Conservation (phyloP, 30 jellyfish, hydroid and myxozoan genomes). For the Pelagia noctiluca region DNA sequence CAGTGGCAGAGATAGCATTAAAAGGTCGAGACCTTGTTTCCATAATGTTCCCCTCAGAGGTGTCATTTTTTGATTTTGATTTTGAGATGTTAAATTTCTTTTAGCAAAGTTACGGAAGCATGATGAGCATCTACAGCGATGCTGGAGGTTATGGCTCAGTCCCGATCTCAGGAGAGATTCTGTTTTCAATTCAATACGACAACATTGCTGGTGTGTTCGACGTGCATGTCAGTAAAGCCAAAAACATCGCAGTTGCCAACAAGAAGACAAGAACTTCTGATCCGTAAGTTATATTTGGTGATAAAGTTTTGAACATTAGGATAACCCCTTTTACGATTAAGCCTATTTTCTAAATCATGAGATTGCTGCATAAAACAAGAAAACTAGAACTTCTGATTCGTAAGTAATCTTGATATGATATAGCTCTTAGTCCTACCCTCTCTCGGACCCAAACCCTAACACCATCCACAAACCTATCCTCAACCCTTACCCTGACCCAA, state of each 20-base stretch:
- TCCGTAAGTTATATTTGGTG: slow-evolving; percentile 78
- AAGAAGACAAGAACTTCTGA: slow-evolving; percentile 84
- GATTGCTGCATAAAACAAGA: too few relatives aligned
- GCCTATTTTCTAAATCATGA: background rate
- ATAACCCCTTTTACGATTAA: background rate
- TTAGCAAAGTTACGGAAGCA: slow-evolving; percentile 95
- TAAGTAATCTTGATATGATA: too few relatives aligned
- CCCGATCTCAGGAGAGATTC: slow-evolving; percentile 91
- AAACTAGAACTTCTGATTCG: too few relatives aligned
- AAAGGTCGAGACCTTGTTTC: too few relatives aligned
- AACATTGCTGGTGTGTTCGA: slow-evolving; percentile 93
- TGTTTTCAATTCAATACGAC: slow-evolving; percentile 88
- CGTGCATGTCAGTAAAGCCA: slow-evolving; percentile 85
- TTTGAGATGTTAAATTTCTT: background rate
- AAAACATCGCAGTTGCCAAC: slow-evolving; percentile 93
- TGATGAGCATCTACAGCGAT: slow-evolving; percentile 92
- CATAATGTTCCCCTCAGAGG: too few relatives aligned
- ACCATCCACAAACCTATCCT: too few relatives aligned
- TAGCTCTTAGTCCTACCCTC: too few relatives aligned
- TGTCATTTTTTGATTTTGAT: too few relatives aligned
- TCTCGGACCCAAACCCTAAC: too few relatives aligned
- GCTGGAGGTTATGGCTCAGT: slow-evolving; percentile 94
- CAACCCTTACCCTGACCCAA: too few relatives aligned
- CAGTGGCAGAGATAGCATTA: too few relatives aligned
- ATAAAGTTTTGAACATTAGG: background rate